Conservation (phyloP, 2,888 invertebrate genomes). For the Cheilosia scutellata region DNA sequence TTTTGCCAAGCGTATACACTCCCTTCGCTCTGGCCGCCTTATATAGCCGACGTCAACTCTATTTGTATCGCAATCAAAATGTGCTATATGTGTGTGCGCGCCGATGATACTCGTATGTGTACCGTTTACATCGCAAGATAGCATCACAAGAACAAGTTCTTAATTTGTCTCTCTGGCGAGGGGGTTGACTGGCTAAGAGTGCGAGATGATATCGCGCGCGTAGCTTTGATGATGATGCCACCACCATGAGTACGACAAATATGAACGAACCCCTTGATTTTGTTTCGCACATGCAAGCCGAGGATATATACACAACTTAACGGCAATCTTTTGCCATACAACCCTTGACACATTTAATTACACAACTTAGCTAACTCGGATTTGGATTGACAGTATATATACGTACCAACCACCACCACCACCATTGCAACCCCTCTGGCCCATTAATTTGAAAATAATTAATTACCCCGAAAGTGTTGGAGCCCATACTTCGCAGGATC, state of each 20-base stretch:
- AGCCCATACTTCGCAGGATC: conserved; percentile 45
- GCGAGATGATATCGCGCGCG: conserved; percentile 57
- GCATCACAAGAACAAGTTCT: conserved; percentile 72
- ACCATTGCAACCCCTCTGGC: neutral
- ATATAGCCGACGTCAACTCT: conserved; percentile 56
- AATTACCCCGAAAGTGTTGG: conserved; percentile 79
- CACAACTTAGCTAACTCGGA: conserved; percentile 77
- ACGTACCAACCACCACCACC: neutral
- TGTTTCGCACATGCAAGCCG: conserved; percentile 37
- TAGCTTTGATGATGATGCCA: conserved; percentile 64
- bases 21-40: conserved; percentile 5
- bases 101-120: conserved; percentile 39
- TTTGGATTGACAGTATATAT: conserved; percentile 51
- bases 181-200: neutral
- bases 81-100: conserved; percentile 22
- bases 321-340: conserved; percentile 75
- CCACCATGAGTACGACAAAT: conserved; percentile 38
- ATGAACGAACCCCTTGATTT: conserved; percentile 44
- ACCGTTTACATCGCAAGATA: conserved; percentile 62
- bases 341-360: conserved; percentile 81
- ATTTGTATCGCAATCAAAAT: conserved; percentile 73
- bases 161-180: conserved; percentile 62
- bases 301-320: conserved; percentile 63
- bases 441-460: conserved; percentile 80
- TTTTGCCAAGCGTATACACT: conserved; percentile 44